These are phyloP conservation scores for Caerostris extrusa DNA, from an alignment of 1,140 invertebrate genomes.

Conservation along the genomic window DNA sequence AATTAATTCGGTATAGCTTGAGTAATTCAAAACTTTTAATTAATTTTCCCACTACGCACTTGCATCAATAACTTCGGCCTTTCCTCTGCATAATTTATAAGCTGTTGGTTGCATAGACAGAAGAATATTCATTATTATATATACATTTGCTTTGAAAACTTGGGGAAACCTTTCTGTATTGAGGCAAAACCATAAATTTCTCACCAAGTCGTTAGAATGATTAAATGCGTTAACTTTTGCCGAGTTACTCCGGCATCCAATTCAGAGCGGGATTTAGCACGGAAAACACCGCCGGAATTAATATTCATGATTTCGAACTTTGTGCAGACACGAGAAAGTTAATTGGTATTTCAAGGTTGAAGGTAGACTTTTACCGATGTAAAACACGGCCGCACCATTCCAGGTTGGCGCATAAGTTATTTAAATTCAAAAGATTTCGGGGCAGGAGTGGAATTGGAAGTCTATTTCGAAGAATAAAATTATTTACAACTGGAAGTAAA, in stretches of 20 bases:
- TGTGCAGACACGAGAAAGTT: too few species aligned
- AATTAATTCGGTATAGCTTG: conserved; percentile 36
- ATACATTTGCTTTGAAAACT: conserved; percentile 29
- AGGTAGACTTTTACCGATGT: too few species aligned
- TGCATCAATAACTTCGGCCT: conserved; percentile 52
- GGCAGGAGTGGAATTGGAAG: too few species aligned
- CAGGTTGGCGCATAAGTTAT: too few species aligned
- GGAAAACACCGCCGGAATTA: too few species aligned
- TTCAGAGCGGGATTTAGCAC: background rate
- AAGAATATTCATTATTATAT: conserved; percentile 54
- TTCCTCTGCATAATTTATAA: conserved; percentile 43
- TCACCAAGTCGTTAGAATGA: conserved; percentile 41
- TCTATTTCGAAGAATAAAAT: too few species aligned
- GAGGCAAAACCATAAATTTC: conserved; percentile 65
- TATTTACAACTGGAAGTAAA: too few species aligned
- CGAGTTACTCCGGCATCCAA: background rate
- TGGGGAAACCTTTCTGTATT: background rate
- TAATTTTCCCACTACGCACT: conserved; percentile 33
- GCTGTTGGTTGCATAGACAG: background rate
- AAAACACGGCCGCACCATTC: too few species aligned
- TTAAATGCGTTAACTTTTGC: conserved; percentile 47
- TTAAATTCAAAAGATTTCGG: too few species aligned
- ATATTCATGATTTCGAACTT: too few species aligned
- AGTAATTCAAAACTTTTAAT: conserved; percentile 68
- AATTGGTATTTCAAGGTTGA: too few species aligned